Evolutionary conservation across 2,888 invertebrate species (phyloP).

Genomic region (Syritta pipiens): DNA sequence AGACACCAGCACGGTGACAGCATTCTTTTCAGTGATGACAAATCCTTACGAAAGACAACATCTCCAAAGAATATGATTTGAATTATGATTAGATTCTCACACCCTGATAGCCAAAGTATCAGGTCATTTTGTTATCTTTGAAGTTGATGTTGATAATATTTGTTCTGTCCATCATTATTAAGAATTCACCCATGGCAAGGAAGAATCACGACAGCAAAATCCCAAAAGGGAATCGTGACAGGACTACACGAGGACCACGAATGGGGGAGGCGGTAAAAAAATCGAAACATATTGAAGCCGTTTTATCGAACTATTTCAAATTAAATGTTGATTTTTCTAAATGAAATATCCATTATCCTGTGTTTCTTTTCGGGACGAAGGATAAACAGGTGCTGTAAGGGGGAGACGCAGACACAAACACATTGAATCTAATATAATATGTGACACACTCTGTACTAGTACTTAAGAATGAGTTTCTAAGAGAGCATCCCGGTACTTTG

Average conservation of each 20-base stretch:
- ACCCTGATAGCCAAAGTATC: conserved; percentile 1
- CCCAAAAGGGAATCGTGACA: conserved; percentile 61
- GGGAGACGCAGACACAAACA: too few species aligned
- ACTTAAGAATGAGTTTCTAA: conserved; percentile 27
- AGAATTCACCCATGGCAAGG: conserved; percentile 41
- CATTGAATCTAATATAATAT: conserved; percentile 50
- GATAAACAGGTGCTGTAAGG: conserved; percentile 45
- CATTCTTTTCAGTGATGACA: conserved; percentile 23
- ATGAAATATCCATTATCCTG: conserved; percentile 65
- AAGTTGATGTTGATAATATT: conserved; percentile 67
- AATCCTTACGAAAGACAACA: conserved; percentile 34
- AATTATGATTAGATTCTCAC: conserved; percentile 60
- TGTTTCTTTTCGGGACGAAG: not conserved
- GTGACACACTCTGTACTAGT: conserved; percentile 42
- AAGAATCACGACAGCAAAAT: conserved; percentile 46
- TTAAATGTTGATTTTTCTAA: conserved; percentile 69
- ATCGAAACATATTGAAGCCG: conserved; percentile 60
- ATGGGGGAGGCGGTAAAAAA: not conserved
- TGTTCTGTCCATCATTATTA: conserved; percentile 66
- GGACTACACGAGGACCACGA: conserved; percentile 35
- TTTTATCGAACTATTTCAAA: conserved; percentile 66
- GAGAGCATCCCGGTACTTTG: not conserved
- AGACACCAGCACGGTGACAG: conserved; percentile 8
- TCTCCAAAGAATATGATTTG: conserved; percentile 41
- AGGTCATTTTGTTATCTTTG: conserved; percentile 62